Percentiles rank a stretch among this genome's conserved stretches.
Evolutionary conservation across 2,797 vertebrate genomes (phyloP).

Genomic region (Arremon aurantiirostris): DNA sequence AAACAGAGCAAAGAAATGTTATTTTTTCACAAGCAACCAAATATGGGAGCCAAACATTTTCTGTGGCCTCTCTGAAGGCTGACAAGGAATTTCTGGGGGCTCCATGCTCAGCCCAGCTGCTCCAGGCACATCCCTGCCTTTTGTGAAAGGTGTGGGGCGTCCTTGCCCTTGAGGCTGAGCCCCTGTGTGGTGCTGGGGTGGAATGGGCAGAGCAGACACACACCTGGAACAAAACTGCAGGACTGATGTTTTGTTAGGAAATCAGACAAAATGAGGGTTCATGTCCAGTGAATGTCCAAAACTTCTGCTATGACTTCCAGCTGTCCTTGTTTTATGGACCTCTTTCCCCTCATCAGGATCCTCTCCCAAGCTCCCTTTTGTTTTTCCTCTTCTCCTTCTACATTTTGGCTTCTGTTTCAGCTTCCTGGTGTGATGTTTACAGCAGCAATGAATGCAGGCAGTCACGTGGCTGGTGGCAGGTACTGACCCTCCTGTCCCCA

Average conservation of each 20-base stretch:
- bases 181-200: not conserved
- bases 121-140: not conserved
- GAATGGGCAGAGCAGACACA: not conserved
- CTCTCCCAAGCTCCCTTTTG: not conserved
- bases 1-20: not conserved
- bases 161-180: accelerated
- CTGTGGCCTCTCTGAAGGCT: not conserved
- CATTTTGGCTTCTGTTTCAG: not conserved
- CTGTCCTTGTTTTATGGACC: not conserved
- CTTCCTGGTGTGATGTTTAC: not conserved
- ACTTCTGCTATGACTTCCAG: not conserved
- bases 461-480: not conserved
- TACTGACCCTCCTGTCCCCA: not conserved
- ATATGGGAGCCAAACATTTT: not conserved
- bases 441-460: not conserved
- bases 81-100: not conserved
- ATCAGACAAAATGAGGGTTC: not conserved
- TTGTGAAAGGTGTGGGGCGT: accelerated
- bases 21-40: not conserved
- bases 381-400: not conserved
- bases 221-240: accelerated
- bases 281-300: not conserved
- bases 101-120: not conserved
- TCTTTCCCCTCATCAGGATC: not conserved
- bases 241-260: not conserved